Evolutionary conservation across 2,888 invertebrate species (phyloP), one percentile per base, ranked within the genome.

Genomic region (Tenthredo amoena): DNA sequence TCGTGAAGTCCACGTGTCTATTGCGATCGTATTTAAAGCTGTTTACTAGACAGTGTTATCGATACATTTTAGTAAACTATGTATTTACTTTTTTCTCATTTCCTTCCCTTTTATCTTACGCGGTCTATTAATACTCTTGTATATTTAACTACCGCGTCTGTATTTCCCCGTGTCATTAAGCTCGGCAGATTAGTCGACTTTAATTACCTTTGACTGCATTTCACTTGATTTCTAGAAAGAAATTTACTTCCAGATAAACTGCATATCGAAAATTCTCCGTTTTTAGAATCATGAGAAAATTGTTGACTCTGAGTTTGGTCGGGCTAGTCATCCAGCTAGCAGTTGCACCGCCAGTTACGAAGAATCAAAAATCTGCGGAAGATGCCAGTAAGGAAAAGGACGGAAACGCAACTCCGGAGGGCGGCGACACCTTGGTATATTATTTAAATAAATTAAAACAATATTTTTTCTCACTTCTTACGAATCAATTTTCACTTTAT

Each of bases 261-360:
- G 9, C 40, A 10, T 10, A 7, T 43, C 7, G 10, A 10, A 43
- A 43, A 43, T 43, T 43, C 9, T 10, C 40, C 40, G 12, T 12
- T 50, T 50, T 50, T n/a, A 74, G 72, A 74, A 74, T 40, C 10
- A 74, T 74, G 72, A 74, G 43, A 43, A 21, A n/a, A 43, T 74
- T 74, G 40, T 74, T 43, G 21, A 40, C 15, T 1, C 15, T 81
- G 37, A 72, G 62, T 6, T 18, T 88, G 9, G 72, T 43, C 40
- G 31, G 85, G 21, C 62, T 87, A 2, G 31, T 68, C 72, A 85
- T 93, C 65, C 92, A 93, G 88, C 87, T 89, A 10, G 93, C 93
- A 76, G 92, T 93, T 86, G 95, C 94, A 37, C 95, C 94, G 15
- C 95, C 95, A 9, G 94, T 95, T 12, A 92, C 88, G 68, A 92